Evolutionary conservation across 2,888 invertebrate genomes (phyloP).

Genomic region (Papilio gigon): DNA sequence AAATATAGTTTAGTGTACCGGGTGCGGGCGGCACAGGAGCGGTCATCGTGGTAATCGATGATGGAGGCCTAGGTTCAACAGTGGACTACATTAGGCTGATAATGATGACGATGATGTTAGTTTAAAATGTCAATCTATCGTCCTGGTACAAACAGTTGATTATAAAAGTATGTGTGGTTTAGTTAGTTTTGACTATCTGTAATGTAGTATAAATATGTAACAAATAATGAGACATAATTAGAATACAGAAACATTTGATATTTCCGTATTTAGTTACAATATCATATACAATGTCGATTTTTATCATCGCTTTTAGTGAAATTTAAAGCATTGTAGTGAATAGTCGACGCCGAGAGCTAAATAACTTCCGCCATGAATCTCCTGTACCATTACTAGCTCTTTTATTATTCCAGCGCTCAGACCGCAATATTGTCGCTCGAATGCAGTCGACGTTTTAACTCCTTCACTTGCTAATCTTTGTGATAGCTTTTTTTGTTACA

Average conservation of each 20-base stretch:
- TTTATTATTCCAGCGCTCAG: constrained; percentile 38
- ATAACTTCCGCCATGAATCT: constrained; percentile 37
- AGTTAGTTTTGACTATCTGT: too few species aligned
- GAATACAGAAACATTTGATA: background rate
- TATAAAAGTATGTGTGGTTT: too few species aligned
- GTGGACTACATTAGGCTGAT: too few species aligned
- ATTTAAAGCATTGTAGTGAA: constrained; percentile 31
- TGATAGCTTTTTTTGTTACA: constrained; percentile 22
- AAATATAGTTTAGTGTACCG: too few species aligned
- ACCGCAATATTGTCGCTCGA: constrained; percentile 35
- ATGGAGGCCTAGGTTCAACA: too few species aligned
- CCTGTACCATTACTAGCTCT: constrained; percentile 37
- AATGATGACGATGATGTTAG: too few species aligned
- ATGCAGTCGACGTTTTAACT: constrained; percentile 36
- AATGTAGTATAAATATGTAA: too few species aligned
- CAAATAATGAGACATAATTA: background rate
- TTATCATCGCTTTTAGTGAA: constrained; percentile 33
- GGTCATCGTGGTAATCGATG: too few species aligned
- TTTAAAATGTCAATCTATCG: too few species aligned
- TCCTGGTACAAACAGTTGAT: too few species aligned
- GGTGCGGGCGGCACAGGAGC: too few species aligned
- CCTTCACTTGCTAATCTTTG: constrained; percentile 30
- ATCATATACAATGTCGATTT: background rate
- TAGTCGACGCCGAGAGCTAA: constrained; percentile 29
- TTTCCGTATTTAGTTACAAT: background rate